phyloP scores from a whole-genome alignment of 2,797 vertebrate genomes.

The Amniataba percoides region DNA sequence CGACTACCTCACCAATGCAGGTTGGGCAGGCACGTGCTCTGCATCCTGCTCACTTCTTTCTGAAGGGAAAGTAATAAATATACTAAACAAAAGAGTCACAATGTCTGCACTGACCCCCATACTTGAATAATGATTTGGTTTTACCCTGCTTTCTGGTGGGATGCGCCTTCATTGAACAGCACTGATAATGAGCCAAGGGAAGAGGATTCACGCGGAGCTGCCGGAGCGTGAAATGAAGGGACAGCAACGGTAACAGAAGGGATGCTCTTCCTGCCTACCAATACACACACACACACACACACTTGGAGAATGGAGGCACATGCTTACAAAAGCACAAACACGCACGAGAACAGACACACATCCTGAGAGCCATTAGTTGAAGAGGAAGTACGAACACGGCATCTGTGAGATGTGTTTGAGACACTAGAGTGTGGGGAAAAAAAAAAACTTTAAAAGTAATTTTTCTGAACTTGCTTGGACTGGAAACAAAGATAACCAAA shows the following conservation, averaged over 20 bases:
- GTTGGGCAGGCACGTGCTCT: conserved; percentile 49
- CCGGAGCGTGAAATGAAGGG: conserved; percentile 89
- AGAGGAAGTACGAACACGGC: conserved; percentile 62
- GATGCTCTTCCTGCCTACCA: conserved; percentile 78
- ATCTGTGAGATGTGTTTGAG: conserved; percentile 50
- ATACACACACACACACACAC: conserved; percentile 55
- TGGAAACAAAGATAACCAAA: conserved; percentile 65
- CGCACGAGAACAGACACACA: conserved; percentile 49
- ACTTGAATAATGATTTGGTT: conserved; percentile 86
- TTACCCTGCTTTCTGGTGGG: conserved; percentile 74
- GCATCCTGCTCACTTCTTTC: conserved; percentile 71
- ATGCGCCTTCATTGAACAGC: conserved; percentile 79
- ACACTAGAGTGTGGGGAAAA: conserved; percentile 29
- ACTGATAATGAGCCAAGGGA: conserved; percentile 87
- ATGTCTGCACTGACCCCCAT: conserved; percentile 78
- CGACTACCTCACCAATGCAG: conserved; percentile 45
- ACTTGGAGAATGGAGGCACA: conserved; percentile 42
- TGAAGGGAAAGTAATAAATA: conserved; percentile 75
- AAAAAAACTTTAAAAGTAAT: conserved; percentile 39
- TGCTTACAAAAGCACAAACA: conserved; percentile 54
- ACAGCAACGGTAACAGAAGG: conserved; percentile 82
- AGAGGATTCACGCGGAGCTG: conserved; percentile 85
- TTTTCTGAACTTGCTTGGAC: conserved; percentile 47
- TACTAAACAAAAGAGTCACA: conserved; percentile 73
- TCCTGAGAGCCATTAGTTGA: conserved; percentile 58